phyloP scores from a whole-genome alignment of 2,888 invertebrate species.

The Schrankia costaestrigalis region DNA sequence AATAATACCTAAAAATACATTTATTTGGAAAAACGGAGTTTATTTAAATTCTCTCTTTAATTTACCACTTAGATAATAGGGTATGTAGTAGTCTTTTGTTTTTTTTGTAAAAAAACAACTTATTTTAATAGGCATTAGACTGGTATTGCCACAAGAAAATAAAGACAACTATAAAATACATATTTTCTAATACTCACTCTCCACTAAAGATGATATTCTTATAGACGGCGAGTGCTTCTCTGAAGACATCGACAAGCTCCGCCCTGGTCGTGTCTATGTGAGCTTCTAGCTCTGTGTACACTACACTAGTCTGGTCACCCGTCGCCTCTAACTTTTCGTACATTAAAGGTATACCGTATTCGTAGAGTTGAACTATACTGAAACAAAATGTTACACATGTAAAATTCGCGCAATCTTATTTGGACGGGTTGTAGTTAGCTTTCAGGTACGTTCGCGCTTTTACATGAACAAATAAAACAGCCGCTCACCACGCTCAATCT shows the following conservation, averaged over 20 bases:
- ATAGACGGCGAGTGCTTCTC: conserved; percentile 63
- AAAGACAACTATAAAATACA: background rate
- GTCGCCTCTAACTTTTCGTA: conserved; percentile 82
- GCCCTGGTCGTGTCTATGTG: conserved; percentile 71
- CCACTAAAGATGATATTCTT: conserved; percentile 64
- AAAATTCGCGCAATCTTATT: background rate
- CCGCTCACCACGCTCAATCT: too few relatives aligned
- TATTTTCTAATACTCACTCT: conserved; percentile 51
- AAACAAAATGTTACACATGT: conserved; percentile 30
- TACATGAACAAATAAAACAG: too few relatives aligned
- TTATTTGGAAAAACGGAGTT: too few relatives aligned
- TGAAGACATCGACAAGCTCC: conserved; percentile 65
- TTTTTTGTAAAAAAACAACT: too few relatives aligned
- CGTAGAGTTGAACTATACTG: conserved; percentile 89
- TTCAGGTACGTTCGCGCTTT: background rate
- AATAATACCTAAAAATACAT: too few relatives aligned
- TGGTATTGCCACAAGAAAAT: too few relatives aligned
- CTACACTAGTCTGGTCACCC: conserved; percentile 57
- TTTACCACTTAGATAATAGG: too few relatives aligned
- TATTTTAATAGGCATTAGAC: too few relatives aligned
- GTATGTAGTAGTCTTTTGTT: too few relatives aligned
- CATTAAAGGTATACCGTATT: conserved; percentile 85
- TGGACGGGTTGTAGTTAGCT: background rate
- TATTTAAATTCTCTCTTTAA: too few relatives aligned
- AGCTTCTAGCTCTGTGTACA: conserved; percentile 60